These are phyloP conservation scores for Steatornis caripensis DNA, from an alignment of 2,113 vertebrate species.

Conservation along the genomic window DNA sequence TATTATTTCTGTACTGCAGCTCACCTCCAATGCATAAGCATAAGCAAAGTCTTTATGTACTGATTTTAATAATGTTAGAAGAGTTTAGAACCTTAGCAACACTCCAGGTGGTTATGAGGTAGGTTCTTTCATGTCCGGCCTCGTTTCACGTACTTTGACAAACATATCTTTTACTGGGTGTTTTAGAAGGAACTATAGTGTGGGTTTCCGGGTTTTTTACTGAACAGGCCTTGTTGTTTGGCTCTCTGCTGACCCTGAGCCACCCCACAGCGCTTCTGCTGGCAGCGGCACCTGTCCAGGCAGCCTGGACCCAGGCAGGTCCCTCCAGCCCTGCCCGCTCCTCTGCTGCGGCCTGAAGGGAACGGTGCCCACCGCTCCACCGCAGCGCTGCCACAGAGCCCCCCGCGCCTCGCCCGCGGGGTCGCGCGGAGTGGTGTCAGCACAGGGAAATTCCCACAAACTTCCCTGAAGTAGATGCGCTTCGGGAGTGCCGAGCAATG, in stretches of 20 bases:
- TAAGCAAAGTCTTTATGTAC: not conserved
- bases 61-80: not conserved
- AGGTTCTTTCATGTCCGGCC: not conserved
- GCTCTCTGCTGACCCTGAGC: not conserved
- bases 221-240: not conserved
- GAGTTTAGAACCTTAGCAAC: not conserved
- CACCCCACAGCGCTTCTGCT: fast-evolving
- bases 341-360: not conserved
- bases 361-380: fast-evolving
- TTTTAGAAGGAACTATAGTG: not conserved
- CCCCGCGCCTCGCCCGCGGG: fast-evolving
- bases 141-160: not conserved
- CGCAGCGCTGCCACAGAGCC: not conserved
- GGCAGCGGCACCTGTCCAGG: fast-evolving
- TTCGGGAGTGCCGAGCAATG: too few species aligned
- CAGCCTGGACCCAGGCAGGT: not conserved
- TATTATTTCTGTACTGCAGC: not conserved
- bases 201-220: not conserved
- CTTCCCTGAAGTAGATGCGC: not conserved
- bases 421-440: fast-evolving
- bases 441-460: too few species aligned
- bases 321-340: not conserved
- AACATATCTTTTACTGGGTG: not conserved
- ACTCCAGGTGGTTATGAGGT: not conserved
- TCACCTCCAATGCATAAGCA: not conserved